These are phyloP conservation scores for Fundulus diaphanus DNA, from an alignment of 2,797 vertebrate genomes.

Conservation along the genomic window DNA sequence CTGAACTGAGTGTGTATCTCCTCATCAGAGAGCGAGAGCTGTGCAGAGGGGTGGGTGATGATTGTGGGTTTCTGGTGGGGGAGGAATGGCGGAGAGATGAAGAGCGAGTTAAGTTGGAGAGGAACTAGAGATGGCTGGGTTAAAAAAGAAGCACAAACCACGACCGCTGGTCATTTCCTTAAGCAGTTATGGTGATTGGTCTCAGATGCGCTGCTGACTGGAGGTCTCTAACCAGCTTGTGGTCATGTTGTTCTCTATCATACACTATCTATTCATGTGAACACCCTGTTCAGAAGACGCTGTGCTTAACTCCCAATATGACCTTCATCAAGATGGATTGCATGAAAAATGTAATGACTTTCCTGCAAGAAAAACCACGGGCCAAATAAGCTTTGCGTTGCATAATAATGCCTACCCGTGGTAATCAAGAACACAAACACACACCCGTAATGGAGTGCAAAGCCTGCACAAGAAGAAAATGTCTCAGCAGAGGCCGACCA, in stretches of 20 bases:
- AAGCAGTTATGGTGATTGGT: conserved; percentile 45
- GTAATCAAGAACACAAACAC: conserved; percentile 80
- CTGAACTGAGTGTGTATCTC: conserved; percentile 76
- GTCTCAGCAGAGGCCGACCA: conserved; percentile 73
- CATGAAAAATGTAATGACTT: conserved; percentile 81
- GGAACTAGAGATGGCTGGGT: conserved; percentile 35
- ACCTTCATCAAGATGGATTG: conserved; percentile 81
- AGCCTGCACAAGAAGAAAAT: conserved; percentile 76
- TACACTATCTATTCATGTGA: conserved; percentile 58
- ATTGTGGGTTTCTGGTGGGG: conserved; percentile 3
- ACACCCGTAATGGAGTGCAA: conserved; percentile 74
- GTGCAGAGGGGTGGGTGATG: conserved; percentile 25
- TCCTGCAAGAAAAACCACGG: conserved; percentile 79
- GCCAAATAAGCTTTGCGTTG: conserved; percentile 82
- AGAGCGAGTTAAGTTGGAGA: conserved; percentile 38
- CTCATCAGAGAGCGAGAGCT: conserved; percentile 65
- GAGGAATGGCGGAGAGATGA: conserved; percentile 40
- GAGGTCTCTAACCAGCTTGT: conserved; percentile 58
- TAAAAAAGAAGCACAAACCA: conserved; percentile 34
- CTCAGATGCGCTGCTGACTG: conserved; percentile 46
- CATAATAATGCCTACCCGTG: conserved; percentile 78
- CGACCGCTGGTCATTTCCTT: conserved; percentile 37
- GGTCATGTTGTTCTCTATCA: conserved; percentile 47
- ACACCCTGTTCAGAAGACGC: conserved; percentile 62
- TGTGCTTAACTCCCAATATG: conserved; percentile 74